Percentiles rank a stretch among this genome's conserved stretches.
phyloP scores from a whole-genome alignment of 2,888 invertebrate species.

The Mamestra brassicae region DNA sequence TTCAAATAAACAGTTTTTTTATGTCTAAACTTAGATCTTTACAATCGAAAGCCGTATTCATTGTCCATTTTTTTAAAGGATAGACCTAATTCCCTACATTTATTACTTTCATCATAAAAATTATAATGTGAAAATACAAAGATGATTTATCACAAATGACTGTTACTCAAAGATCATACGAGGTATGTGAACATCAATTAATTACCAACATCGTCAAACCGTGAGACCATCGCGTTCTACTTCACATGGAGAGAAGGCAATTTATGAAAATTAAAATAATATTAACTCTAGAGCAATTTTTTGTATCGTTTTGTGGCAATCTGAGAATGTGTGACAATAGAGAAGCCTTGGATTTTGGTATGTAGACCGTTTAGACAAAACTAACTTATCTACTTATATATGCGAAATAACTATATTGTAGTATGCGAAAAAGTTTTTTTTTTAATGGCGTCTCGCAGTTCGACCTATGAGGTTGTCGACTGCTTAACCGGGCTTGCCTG shows the following conservation, averaged over 20 bases:
- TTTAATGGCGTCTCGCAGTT: too few species aligned
- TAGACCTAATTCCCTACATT: not conserved
- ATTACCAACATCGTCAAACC: constrained; percentile 5
- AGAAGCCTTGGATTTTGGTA: constrained; percentile 20
- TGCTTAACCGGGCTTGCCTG: too few species aligned
- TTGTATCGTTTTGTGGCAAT: constrained; percentile 10
- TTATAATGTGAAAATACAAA: constrained; percentile 6
- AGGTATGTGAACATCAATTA: constrained; percentile 34
- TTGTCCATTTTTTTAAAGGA: too few species aligned
- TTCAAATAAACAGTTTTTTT: too few species aligned
- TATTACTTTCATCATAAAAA: constrained; percentile 1
- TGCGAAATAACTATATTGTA: too few species aligned
- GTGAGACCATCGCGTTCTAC: constrained; percentile 27
- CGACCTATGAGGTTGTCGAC: too few species aligned
- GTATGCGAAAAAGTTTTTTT: too few species aligned
- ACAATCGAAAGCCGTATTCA: too few species aligned
- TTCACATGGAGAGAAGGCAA: constrained; percentile 32
- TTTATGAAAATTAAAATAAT: constrained; percentile 43
- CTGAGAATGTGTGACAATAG: constrained; percentile 39
- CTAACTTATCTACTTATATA: too few species aligned
- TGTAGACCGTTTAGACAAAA: not conserved
- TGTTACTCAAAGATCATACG: constrained; percentile 10
- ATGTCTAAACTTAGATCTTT: too few species aligned
- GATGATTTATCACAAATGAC: constrained; percentile 19
- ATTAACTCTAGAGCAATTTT: constrained; percentile 25